Percentiles rank a stretch among this genome's conserved stretches.
phyloP scores from a whole-genome alignment of 2,113 vertebrate species.

The Amphiprion ocellaris region DNA sequence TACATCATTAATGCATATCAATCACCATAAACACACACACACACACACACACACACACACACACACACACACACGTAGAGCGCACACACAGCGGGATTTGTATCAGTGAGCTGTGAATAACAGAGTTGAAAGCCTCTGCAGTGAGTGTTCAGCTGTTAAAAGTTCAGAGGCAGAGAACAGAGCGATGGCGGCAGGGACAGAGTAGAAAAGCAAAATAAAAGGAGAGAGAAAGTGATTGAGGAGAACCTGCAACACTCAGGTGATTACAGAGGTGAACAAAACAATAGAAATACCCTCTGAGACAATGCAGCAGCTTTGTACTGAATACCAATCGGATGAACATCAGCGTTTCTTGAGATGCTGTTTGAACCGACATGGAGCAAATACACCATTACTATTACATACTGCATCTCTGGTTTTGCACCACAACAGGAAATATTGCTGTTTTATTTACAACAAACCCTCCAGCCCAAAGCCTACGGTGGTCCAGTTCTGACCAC shows the following conservation, averaged over 20 bases:
- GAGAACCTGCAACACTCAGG: slow-evolving; percentile 21
- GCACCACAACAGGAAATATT: no score
- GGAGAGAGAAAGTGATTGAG: slow-evolving; percentile 12
- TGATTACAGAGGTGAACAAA: slow-evolving; percentile 13
- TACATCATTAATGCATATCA: slow-evolving; percentile 81
- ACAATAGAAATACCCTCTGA: slow-evolving; percentile 1
- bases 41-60: slow-evolving; percentile 42
- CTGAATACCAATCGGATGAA: not conserved
- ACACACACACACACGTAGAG: slow-evolving; percentile 36
- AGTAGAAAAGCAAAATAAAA: slow-evolving; percentile 8
- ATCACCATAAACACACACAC: slow-evolving; percentile 69
- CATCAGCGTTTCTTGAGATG: not conserved
- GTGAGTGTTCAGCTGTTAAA: slow-evolving; percentile 47
- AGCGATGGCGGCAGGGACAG: slow-evolving; percentile 4
- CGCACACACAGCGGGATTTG: slow-evolving; percentile 52
- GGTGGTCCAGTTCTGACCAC: no score
- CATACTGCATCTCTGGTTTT: no score
- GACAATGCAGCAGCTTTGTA: not conserved
- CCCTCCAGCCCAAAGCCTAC: no score
- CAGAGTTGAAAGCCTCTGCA: slow-evolving; percentile 53
- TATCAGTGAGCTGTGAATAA: slow-evolving; percentile 71
- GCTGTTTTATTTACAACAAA: no score
- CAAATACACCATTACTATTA: no score
- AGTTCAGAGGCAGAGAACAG: slow-evolving; percentile 43
- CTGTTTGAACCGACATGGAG: not conserved